A percentile compares a stretch with the other conserved stretches of the same genome.
phyloP scores from a whole-genome alignment of 1,140 invertebrate species.

The Luehdorfia chinensis region DNA sequence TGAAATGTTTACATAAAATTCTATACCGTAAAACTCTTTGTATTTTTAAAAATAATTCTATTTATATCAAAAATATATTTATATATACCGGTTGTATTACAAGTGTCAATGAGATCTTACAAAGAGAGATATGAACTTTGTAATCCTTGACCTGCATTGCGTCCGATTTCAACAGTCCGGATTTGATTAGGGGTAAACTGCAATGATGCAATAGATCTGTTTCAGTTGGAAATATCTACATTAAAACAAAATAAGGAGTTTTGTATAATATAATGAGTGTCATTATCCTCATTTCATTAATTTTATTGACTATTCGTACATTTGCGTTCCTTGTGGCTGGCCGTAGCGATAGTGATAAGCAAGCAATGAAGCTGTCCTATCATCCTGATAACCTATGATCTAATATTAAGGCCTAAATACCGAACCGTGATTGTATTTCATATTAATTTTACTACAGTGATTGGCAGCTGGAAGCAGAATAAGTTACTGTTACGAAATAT shows the following conservation, averaged over 20 bases:
- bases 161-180: no score
- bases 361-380: slow-evolving; percentile 29
- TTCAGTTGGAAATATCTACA: neutral
- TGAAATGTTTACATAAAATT: no score
- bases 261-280: slow-evolving; percentile 1
- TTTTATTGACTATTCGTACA: slow-evolving; percentile 12
- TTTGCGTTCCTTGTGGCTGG: slow-evolving; percentile 20
- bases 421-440: slow-evolving; percentile 25
- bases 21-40: no score
- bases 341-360: slow-evolving; percentile 15
- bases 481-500: no score
- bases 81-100: no score
- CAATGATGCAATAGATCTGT: no score
- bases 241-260: slow-evolving; percentile 1
- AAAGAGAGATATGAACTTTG: neutral
- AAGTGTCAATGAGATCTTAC: no score
- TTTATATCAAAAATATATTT: no score
- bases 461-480: no score
- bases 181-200: no score
- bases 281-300: neutral
- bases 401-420: slow-evolving; percentile 34
- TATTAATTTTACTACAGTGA: neutral
- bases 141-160: neutral
- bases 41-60: no score
- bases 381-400: slow-evolving; percentile 43